These are phyloP conservation scores for Pachyrhynchus sulphureomaculatus DNA, from an alignment of 1,140 invertebrate species.

Conservation along the genomic window DNA sequence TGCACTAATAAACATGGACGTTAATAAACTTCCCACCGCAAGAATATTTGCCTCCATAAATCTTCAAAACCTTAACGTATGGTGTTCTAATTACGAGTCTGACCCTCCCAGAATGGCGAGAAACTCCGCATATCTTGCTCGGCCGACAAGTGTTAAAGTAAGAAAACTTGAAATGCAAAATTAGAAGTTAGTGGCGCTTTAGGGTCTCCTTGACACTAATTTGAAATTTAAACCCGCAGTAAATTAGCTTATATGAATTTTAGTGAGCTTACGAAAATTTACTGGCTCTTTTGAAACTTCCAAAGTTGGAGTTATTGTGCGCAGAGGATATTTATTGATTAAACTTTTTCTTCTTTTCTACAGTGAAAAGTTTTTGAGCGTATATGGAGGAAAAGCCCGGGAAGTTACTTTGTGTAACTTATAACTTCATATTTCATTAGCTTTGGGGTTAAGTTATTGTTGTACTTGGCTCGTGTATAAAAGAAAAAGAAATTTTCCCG, in stretches of 20 bases:
- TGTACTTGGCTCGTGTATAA: constrained; percentile 29
- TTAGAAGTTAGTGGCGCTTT: constrained; percentile 41
- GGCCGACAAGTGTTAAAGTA: constrained; percentile 38
- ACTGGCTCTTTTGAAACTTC: constrained; percentile 33
- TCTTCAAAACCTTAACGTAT: constrained; percentile 14
- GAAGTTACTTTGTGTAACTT: constrained; percentile 37
- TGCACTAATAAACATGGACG: too few species aligned
- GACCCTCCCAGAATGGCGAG: constrained; percentile 33
- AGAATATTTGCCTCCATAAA: constrained; percentile 6
- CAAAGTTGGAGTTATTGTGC: constrained; percentile 27
- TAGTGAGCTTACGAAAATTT: constrained; percentile 40
- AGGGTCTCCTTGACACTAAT: constrained; percentile 46
- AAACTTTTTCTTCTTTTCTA: constrained; percentile 31
- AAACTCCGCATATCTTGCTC: constrained; percentile 40
- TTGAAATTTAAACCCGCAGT: constrained; percentile 48
- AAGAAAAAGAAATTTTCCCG: constrained; percentile 22
- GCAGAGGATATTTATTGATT: constrained; percentile 33
- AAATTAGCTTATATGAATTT: constrained; percentile 48
- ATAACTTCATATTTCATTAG: constrained; percentile 38
- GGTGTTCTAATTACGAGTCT: constrained; percentile 39
- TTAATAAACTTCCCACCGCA: not conserved
- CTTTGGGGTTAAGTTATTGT: constrained; percentile 22
- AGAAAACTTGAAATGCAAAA: constrained; percentile 44
- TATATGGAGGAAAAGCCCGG: constrained; percentile 23
- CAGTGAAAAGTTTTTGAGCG: constrained; percentile 25